Base-by-base conservation (phyloP, 2,113 vertebrate genomes). In the Larimichthys polyactis region DNA sequence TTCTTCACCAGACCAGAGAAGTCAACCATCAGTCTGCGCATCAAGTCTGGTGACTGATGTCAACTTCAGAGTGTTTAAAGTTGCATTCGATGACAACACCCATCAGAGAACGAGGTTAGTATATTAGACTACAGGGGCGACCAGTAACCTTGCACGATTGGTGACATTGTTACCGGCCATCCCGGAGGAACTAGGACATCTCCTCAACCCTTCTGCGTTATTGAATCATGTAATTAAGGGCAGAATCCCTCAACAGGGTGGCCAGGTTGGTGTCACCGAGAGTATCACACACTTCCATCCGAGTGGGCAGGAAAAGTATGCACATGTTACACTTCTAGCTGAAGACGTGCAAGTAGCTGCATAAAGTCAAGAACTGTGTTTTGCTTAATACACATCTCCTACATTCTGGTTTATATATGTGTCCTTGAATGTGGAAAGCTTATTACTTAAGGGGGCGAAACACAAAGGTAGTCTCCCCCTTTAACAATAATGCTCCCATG, bases 221-320 rank as follows among this genome's bases (percentile, higher is more conserved):
- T 24, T 67, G 80, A 82, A 59, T 86, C 85, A 75, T 85, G 92
- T 94, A 91, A 93, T 92, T 94, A 94, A 91, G 63, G 44, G 24
- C 66, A 75, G 81, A 83, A 65, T 91, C 90, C 82, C 59, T 93
- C 92, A 88, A 44, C 90, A 68, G 70, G 9, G 46, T 24, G 60
- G 58, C 70, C 48, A 46, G 40, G 60, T 62, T 27, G 71, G 63
- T 82, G 81, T 87, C 79, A 87, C 54, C 27, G 58, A 46, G 55
- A 65, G 78, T 9, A 67, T 84, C 73, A 27, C 52, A 70, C 62
- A 68, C 73, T 46, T 77, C 49, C 65, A 15, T 24, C 43, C 43
- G 2, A 65, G 12, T 3, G 19, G 32, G 15, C 19, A 51, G 77
- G 62, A 83, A 73, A 69, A 67, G 10, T 14, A 71, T 48, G 44